Evolutionary conservation across 1,140 invertebrate genomes (phyloP), one percentile per base, ranked within the genome.

Genomic region (Pachypsylla venusta): DNA sequence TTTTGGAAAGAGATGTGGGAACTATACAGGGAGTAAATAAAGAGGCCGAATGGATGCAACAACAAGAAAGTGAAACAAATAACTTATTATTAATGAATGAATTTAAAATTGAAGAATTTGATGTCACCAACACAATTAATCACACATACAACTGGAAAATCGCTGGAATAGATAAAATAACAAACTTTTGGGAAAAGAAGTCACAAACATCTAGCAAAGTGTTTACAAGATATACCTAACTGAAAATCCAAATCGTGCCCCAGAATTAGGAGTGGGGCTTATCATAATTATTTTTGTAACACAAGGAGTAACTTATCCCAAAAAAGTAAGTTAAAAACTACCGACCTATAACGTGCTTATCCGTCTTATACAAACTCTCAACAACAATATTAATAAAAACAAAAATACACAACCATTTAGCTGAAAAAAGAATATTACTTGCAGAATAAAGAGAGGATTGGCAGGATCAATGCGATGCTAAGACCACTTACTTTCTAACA

Each of bases 291-390:
- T n/a, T n/a, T n/a, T n/a, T n/a, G n/a, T 48, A 19, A 48, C 42
- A n/a, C 4, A 48, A 22, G 42, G 42, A 5, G 3, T 48, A 10
- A 48, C 42, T 48, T 48, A 48, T 48, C 16, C 42, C 42, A 48
- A 48, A 48, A n/a, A 48, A 48, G 5, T n/a, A 48, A 48, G 16
- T 19, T 48, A 48, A 48, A 48, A 48, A 48, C 22, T 48, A 48
- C 16, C 4, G 42, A n/a, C 42, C 42, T 22, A 48, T 48, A 4
- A 48, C 42, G 22, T 48, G 42, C n/a, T n/a, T 48, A 48, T 19
- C 42, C 5, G 42, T 48, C 22, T 19, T 48, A 4, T 48, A 48
- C 42, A 48, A 48, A 19, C 42, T 48, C 7, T 4, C 22, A 19
- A 48, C 42, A n/a, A 3, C 7, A 48, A 48, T 48, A 10, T 22